Base-by-base conservation (phyloP, 2,797 vertebrate species). In the Trichosurus vulpecula region DNA sequence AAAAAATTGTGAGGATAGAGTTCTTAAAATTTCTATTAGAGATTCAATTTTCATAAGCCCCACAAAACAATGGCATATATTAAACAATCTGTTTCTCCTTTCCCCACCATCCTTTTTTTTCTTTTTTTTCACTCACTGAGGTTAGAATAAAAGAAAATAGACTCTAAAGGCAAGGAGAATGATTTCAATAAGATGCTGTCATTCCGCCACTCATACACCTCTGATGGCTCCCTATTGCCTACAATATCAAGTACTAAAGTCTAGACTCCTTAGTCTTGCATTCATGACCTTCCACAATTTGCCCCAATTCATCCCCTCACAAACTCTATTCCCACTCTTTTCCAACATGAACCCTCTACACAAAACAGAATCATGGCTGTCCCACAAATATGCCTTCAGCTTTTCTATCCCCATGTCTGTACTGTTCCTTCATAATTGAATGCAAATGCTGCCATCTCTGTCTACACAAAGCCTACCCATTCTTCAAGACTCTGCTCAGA, bases 41-140 rank as follows among this genome's bases (percentile, higher is more conserved):
- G 19, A n/a, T 56, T 92, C 92, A 81, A 95, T 96, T 92, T 94
- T 47, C 91, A 61, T 57, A 93, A 90, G 95, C 93, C n/a, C 52
- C 11, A 5, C 54, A 94, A 90, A 4, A 14, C n/a, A 74, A 89
- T 53, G 5, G 0, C 93, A 35, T 94, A 94, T 91, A 94, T 89
- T 51, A 93, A 81, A 94, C 87, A 11, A 56, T 30, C 93, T 94
- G 27, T 14, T 93, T 19, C 30, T 4, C 35, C 0, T 91, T 92
- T 27, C 52, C 92, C 51, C 95, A 47, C 54, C 74, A 87, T 87
- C 57, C 47, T 87, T 94, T 96, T 87, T 94, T 96, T 66, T 19
- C 89, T 30, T 29, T 1, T 52, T 52, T 90, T 66, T 16, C 9
- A 74, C 13, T 54, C 52, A 54, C 91, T 92, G 53, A 30, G 9